Evolutionary conservation across 1,140 invertebrate species (phyloP).

Genomic region (Coelopa frigida): DNA sequence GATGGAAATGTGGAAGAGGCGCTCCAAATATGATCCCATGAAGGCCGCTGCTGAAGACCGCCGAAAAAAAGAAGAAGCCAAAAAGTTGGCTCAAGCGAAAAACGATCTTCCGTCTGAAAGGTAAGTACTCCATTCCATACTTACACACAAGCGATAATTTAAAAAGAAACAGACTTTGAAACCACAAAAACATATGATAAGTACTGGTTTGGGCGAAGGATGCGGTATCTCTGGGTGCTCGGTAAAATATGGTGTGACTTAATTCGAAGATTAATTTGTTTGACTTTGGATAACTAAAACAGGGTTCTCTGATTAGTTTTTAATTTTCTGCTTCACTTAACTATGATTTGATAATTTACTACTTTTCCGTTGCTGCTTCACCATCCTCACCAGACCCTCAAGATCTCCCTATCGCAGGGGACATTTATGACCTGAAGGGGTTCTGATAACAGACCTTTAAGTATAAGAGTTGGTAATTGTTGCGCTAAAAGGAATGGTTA

Average conservation of each 20-base stretch:
- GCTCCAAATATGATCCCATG: conserved; percentile 86
- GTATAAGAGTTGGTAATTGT: too few species aligned
- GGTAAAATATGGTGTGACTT: too few species aligned
- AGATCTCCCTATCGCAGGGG: conserved; percentile 42
- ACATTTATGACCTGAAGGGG: conserved; percentile 41
- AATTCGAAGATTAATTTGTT: too few species aligned
- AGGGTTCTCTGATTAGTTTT: conserved; percentile 27
- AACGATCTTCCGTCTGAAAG: conserved; percentile 34
- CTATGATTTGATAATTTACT: conserved; percentile 38
- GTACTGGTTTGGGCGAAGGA: too few species aligned
- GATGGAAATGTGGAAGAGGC: conserved; percentile 84
- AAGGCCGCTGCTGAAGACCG: conserved; percentile 77
- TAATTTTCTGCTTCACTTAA: conserved; percentile 37
- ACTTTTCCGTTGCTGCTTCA: conserved; percentile 15
- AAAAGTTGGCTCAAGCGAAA: conserved; percentile 21
- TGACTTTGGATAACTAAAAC: too few species aligned
- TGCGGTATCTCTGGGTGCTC: too few species aligned
- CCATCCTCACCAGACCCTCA: conserved; percentile 29
- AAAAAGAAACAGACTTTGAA: too few species aligned
- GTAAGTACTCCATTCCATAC: conserved; percentile 21
- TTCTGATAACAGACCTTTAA: conserved; percentile 42
- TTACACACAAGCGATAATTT: too few species aligned
- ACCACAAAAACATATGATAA: too few species aligned
- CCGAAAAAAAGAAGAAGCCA: conserved; percentile 50
- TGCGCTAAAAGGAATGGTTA: too few species aligned